phyloP scores from a whole-genome alignment of 2,113 vertebrate genomes.

The Oreamnos americanus region DNA sequence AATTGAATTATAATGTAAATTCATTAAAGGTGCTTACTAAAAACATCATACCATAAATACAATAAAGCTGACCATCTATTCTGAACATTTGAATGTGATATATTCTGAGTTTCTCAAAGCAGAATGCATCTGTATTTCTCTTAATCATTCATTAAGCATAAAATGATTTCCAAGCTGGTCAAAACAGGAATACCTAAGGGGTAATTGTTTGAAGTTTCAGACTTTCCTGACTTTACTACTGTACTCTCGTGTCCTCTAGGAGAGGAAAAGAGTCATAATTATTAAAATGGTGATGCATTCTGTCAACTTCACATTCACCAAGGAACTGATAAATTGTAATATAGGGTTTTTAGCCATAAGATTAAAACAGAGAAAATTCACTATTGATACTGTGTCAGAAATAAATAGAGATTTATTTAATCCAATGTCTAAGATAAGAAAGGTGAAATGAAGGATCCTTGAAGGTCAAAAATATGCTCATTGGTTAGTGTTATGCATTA shows the following conservation, averaged over 20 bases:
- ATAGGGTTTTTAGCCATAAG: neutral
- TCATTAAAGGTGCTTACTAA: neutral
- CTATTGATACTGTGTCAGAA: neutral
- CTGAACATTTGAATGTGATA: neutral
- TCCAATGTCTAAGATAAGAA: neutral
- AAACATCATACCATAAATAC: neutral
- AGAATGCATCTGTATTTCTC: constrained; percentile 25
- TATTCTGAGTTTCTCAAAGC: neutral
- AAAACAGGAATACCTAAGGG: constrained; percentile 60
- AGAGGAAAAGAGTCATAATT: constrained; percentile 34
- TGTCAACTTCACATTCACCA: constrained; percentile 30
- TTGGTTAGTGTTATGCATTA: neutral
- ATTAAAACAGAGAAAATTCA: neutral
- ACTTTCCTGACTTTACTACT: constrained; percentile 41
- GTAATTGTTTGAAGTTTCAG: constrained; percentile 53
- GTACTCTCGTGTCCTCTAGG: neutral
- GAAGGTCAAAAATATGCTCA: neutral
- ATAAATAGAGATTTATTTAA: neutral
- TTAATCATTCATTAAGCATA: constrained; percentile 53
- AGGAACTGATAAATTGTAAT: neutral
- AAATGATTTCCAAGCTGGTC: neutral
- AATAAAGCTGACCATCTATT: neutral
- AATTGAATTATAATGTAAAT: neutral
- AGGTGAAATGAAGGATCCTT: neutral
- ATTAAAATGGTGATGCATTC: neutral